Base-by-base conservation (phyloP, 64 coral and sea anemone genomes). In the Montipora capricornis region DNA sequence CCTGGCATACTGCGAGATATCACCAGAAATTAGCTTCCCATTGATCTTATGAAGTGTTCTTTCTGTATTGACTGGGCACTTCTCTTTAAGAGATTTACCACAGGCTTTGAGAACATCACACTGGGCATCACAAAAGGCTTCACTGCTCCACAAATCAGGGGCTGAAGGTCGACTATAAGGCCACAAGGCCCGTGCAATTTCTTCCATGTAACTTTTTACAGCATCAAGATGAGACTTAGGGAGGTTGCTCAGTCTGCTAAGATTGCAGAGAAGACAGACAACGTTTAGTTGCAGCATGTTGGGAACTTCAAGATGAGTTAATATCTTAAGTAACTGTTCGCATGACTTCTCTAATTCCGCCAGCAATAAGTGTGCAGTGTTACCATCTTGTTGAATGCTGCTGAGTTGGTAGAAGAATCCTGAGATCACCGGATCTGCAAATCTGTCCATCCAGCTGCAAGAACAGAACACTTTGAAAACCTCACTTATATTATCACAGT, bases 171-270 rank as follows among this genome's bases (percentile, higher is more conserved):
- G 68, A 20, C 82, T 86, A 15, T 86, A 86, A 0, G 82, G 82
- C 82, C 82, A 86, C 44, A 86, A 67, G 50, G 82, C 82, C 64
- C 82, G 68, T 1, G 82, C 82, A 73, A 86, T 86, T 44, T 86
- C 82, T 73, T 86, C 82, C n/a, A 86, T n/a, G 47, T 86, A 86
- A 68, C 82, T 86, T 50, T 86, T 62, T 14, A 86, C 82, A 49
- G 82, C 82, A 3, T 86, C 82, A 7, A 49, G 9, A 11, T 86
- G 82, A 47, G 64, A 71, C 10, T 19, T 46, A 1, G 82, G 82
- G 1, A 86, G 62, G 16, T 8, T 10, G 13, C 10, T 73, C 24
- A 86, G 51, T 71, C 82, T 86, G 16, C 82, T 86, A 1, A 86
- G 82, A 71, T 73, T 86, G 19, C 12, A 49, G 67, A 86, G n/a